Evolutionary conservation across 2,797 vertebrate genomes (phyloP).

Genomic region (Epinephelus malabaricus): DNA sequence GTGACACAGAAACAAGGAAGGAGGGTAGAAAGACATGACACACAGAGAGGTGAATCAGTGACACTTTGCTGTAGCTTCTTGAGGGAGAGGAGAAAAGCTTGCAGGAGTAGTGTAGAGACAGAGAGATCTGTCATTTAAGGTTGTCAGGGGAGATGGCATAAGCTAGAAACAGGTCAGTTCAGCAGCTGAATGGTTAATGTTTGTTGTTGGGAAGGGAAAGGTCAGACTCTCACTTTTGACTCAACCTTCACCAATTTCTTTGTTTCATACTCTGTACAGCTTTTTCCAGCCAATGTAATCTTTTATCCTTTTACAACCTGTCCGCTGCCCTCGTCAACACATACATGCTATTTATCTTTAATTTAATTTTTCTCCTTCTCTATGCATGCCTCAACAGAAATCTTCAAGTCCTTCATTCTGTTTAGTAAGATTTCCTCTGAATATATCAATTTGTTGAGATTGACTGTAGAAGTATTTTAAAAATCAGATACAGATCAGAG

Average conservation of each 20-base stretch:
- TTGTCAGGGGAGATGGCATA: slow-evolving; percentile 62
- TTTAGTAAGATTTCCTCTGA: not conserved
- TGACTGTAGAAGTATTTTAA: not conserved
- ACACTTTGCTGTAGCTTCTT: slow-evolving; percentile 18
- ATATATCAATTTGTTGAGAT: not conserved
- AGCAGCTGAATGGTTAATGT: slow-evolving; percentile 62
- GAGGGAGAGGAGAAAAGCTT: slow-evolving; percentile 37
- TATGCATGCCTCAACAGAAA: not conserved
- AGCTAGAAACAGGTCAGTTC: slow-evolving; percentile 67
- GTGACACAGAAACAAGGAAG: slow-evolving; percentile 4
- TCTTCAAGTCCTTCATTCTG: not conserved
- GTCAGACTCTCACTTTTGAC: slow-evolving; percentile 68
- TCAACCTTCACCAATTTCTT: slow-evolving; percentile 51
- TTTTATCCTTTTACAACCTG: slow-evolving; percentile 8
- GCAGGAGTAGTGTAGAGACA: not conserved
- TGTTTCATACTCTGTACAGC: slow-evolving; percentile 27
- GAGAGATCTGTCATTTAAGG: slow-evolving; percentile 61
- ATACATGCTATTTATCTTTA: slow-evolving; percentile 22
- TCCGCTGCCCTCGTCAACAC: slow-evolving; percentile 10
- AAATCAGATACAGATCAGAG: not conserved
- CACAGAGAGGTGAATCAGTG: slow-evolving; percentile 8
- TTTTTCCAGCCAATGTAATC: slow-evolving; percentile 24
- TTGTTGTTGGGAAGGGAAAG: slow-evolving; percentile 72
- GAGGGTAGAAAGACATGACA: not conserved
- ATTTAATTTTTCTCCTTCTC: not conserved